phyloP scores from a whole-genome alignment of 1,140 invertebrate genomes.

The Drosophila paulistorum region DNA sequence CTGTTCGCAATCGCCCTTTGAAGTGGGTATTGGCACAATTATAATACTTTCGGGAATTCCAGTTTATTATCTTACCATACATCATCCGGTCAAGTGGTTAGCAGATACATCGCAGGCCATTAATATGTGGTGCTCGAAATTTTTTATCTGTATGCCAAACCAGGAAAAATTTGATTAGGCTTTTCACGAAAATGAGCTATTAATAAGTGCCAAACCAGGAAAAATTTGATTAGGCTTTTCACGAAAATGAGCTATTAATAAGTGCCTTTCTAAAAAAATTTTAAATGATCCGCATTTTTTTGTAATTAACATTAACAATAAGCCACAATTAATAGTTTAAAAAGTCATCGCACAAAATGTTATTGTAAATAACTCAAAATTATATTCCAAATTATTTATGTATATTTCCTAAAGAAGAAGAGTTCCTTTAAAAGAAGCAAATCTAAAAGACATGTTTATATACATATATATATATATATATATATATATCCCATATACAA shows the following conservation, averaged over 20 bases:
- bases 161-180: conserved; percentile 81
- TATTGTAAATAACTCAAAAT: conserved; percentile 60
- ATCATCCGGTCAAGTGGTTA: conserved; percentile 86
- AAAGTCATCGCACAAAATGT: conserved; percentile 46
- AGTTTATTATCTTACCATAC: conserved; percentile 93
- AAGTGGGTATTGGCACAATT: conserved; percentile 92
- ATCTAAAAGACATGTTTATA: conserved; percentile 4
- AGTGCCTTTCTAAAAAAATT: conserved; percentile 58
- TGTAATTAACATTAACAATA: conserved; percentile 47
- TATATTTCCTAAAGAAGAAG: conserved; percentile 31
- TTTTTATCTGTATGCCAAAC: conserved; percentile 90
- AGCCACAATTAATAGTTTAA: conserved; percentile 41
- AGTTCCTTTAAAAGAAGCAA: conserved; percentile 38
- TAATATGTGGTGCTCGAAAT: conserved; percentile 88
- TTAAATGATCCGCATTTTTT: conserved; percentile 36
- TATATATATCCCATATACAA: conserved; percentile 1
- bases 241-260: conserved; percentile 3
- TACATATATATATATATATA: conserved; percentile 8
- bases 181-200: background rate
- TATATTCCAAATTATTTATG: conserved; percentile 29
- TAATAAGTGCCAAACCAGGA: conserved; percentile 83
- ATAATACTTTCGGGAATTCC: conserved; percentile 93
- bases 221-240: conserved; percentile 71
- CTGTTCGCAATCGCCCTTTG: conserved; percentile 88
- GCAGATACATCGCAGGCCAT: conserved; percentile 85